Percentiles rank a stretch among this genome's conserved stretches.
phyloP scores from a whole-genome alignment of 2,797 vertebrate species.

The Gymnodraco acuticeps region DNA sequence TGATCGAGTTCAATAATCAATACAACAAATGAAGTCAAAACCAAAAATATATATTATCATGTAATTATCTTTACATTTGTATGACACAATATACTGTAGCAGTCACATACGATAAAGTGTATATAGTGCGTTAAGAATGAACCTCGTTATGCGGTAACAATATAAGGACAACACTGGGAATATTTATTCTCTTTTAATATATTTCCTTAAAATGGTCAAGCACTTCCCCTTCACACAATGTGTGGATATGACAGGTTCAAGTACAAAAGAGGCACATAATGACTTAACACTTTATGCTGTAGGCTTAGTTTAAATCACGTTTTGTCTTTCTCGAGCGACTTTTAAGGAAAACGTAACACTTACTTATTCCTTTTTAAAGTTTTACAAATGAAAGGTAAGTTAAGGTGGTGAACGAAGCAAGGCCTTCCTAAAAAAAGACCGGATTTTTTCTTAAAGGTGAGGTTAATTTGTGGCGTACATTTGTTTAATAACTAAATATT shows the following conservation, averaged over 20 bases:
- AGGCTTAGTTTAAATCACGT: too few species aligned
- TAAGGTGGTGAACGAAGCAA: too few species aligned
- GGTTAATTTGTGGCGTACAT: conserved; percentile 15
- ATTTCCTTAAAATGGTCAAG: too few species aligned
- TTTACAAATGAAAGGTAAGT: too few species aligned
- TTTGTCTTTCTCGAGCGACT: too few species aligned
- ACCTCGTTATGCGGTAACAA: conserved; percentile 56
- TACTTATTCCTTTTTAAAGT: too few species aligned
- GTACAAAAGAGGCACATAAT: too few species aligned
- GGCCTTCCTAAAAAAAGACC: neutral
- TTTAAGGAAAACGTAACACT: too few species aligned
- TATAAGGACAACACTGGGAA: conserved; percentile 3
- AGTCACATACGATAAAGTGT: conserved; percentile 79
- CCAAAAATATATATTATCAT: conserved; percentile 67
- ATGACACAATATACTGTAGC: conserved; percentile 65
- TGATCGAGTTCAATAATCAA: conserved; percentile 56
- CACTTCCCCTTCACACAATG: too few species aligned
- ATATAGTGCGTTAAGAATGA: conserved; percentile 78
- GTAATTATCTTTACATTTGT: conserved; percentile 59
- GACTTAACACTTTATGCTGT: too few species aligned
- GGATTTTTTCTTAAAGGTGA: neutral
- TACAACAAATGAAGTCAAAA: conserved; percentile 59
- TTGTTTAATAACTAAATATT: conserved; percentile 27
- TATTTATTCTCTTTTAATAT: neutral
- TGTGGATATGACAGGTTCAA: too few species aligned